Base-by-base conservation (phyloP, 2,113 vertebrate genomes). In the Hemicordylus capensis region DNA sequence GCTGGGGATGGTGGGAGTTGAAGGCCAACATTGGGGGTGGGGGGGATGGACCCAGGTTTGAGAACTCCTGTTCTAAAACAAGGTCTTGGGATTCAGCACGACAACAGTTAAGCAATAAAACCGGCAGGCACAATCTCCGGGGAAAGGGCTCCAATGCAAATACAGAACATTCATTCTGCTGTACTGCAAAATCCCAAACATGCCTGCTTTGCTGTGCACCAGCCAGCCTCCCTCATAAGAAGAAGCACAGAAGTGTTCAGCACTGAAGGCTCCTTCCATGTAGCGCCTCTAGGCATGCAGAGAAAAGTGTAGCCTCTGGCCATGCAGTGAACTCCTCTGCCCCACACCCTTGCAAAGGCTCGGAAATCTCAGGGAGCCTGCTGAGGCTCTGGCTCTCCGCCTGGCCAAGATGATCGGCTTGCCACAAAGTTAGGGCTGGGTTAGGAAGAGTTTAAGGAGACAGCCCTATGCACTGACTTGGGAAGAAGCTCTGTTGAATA, bases 131-230 rank as follows among this genome's bases (percentile, higher is more conserved):
- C 28, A 61, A 73, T 44, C 1, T 42, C 56, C 4, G 17, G 22
- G 7, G 39, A 59, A 37, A 20, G 67, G 9, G 6, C 64, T 24
- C 14, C 20, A 28, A 51, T 44, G 31, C 54, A 59, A 34, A 37
- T 14, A 24, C 9, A 6, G 22, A 31, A 42, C 51, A 76, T 46
- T 19, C 1, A 26, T 39, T 19, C 34, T 20, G 4, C 34, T 72
- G 9, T 26, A 28, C 22, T 22, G 39, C 26, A 39, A 56, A 76
- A 19, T 15, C 12, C 15, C 63, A 84, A 1, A 3, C 1, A 73
- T 69, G 15, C 5, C n/a, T n/a, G n/a, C n/a, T n/a, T n/a, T n/a
- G n/a, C 20, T 20, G 1, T 34, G 20, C 34, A 1, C 15, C 2
- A 42, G 67, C 37, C 67, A 14, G 6, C 37, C 34, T 34, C 24